Base-by-base conservation (phyloP, 1,140 invertebrate species). In the Drosophila nasuta region DNA sequence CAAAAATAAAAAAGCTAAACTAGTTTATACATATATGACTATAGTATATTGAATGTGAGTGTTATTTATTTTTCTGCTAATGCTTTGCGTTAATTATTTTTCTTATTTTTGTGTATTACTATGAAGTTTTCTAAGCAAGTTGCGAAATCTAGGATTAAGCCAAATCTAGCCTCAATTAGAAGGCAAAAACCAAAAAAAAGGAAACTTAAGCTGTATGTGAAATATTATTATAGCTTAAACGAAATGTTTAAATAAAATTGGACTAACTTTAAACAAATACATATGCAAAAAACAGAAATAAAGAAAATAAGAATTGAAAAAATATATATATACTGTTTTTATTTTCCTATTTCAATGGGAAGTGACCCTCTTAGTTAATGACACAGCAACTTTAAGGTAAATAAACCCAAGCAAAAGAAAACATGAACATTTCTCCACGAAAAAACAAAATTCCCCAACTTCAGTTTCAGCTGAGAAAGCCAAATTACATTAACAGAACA, bases 231-330 rank as follows among this genome's bases (percentile, higher is more conserved):
- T 73, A 81, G 76, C 67, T 69, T 67, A 71, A 65, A 76, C 64
- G 71, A 73, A 75, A 87, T 79, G 77, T 79, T 87, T 64, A 82
- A 82, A 54, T 52, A 70, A 73, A 87, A 80, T 87, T 88, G 79
- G 65, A 79, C 69, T 48, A 66, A 64, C 74, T 46, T 48, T 65
- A 60, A 82, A 62, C 54, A 65, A 82, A 62, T 48, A 62, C 35
- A 17, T 49, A 62, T 35, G 45, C 43, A 49, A 62, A 75, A 20
- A 17, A 15, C 20, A 20, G 3, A 25, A 69, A 17, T 64, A 71
- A 45, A 67, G 67, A 66, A 69, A 79, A 62, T 82, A 69, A 65
- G 72, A 86, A 79, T 63, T 79, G 86, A 56, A 76, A 72, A 56
- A 69, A 76, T 72, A 67, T 70, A 35, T 38, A 79, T 35, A 49